Conservation (phyloP, 2,888 invertebrate species). For the Drosophila algonquin region DNA sequence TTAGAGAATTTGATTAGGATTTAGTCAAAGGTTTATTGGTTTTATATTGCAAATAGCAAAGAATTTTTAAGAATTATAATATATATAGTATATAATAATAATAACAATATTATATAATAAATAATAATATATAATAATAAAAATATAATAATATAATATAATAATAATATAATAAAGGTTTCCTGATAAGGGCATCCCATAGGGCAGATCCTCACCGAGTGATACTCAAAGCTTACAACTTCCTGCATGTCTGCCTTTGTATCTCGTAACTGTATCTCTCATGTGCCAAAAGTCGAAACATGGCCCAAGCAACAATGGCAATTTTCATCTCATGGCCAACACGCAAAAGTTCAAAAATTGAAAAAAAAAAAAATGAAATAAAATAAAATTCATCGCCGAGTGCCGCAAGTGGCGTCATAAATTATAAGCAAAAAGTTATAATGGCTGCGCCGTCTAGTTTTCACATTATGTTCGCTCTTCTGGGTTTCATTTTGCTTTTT, state of each 20-base stretch:
- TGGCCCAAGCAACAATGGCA: constrained; percentile 35
- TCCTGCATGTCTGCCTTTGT: constrained; percentile 38
- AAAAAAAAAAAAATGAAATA: constrained; percentile 20
- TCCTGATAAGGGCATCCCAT: too few relatives aligned
- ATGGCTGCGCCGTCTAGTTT: constrained; percentile 67
- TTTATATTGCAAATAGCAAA: too few relatives aligned
- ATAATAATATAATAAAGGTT: too few relatives aligned
- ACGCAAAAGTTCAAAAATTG: constrained; percentile 59
- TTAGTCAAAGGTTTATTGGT: too few relatives aligned
- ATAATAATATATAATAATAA: too few relatives aligned
- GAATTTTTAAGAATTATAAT: too few relatives aligned
- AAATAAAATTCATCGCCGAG: constrained; percentile 25
- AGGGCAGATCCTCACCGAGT: constrained; percentile 9
- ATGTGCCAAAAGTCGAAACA: constrained; percentile 46
- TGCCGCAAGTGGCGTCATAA: constrained; percentile 71
- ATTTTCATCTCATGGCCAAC: constrained; percentile 58
- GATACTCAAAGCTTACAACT: constrained; percentile 20
- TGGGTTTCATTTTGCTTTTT: constrained; percentile 40
- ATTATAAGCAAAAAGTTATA: constrained; percentile 74
- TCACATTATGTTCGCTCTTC: constrained; percentile 47
- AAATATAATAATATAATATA: too few relatives aligned
- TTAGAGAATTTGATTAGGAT: too few relatives aligned
- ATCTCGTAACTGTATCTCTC: constrained; percentile 25
- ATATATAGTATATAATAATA: too few relatives aligned
- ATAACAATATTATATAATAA: too few relatives aligned